Conservation (phyloP, 2,888 invertebrate species). For the Acanthococcus lagerstroemiae region DNA sequence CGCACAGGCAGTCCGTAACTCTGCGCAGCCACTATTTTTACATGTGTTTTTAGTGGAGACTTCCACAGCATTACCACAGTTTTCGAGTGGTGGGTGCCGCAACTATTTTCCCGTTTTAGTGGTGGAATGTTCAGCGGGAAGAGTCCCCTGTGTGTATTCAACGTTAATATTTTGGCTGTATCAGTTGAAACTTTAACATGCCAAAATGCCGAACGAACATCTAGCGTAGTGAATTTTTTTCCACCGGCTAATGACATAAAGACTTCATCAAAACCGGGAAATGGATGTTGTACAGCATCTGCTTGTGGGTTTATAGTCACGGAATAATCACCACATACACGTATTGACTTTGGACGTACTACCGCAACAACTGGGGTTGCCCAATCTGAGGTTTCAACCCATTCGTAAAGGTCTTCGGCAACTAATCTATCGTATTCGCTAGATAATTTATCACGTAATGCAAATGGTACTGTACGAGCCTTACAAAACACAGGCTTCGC, state of each 20-base stretch:
- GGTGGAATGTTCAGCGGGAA: too few species aligned
- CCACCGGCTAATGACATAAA: conserved; percentile 25
- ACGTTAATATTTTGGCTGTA: too few species aligned
- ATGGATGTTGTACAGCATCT: conserved; percentile 26
- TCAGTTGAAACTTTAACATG: too few species aligned
- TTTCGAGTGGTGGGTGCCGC: too few species aligned
- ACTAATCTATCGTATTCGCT: neutral
- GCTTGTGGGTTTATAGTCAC: conserved; percentile 33
- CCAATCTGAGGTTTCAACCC: neutral
- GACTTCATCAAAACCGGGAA: conserved; percentile 33
- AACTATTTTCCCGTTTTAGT: too few species aligned
- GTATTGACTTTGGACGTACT: neutral
- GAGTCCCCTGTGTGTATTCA: too few species aligned
- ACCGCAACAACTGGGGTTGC: conserved; percentile 6
- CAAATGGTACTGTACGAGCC: conserved; percentile 7
- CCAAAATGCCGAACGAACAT: conserved; percentile 30
- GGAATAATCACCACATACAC: conserved; percentile 4
- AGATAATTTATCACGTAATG: neutral
- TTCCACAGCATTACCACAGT: too few species aligned
- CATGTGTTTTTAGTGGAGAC: too few species aligned
- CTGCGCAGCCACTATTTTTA: too few species aligned
- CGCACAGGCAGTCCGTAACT: too few species aligned
- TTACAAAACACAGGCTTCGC: conserved; percentile 2
- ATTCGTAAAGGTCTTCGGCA: neutral
- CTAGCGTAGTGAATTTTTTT: conserved; percentile 32